A percentile compares a stretch with the other conserved stretches of the same genome.
phyloP scores from a whole-genome alignment of 1,140 invertebrate species.

The Cydia strobilella region DNA sequence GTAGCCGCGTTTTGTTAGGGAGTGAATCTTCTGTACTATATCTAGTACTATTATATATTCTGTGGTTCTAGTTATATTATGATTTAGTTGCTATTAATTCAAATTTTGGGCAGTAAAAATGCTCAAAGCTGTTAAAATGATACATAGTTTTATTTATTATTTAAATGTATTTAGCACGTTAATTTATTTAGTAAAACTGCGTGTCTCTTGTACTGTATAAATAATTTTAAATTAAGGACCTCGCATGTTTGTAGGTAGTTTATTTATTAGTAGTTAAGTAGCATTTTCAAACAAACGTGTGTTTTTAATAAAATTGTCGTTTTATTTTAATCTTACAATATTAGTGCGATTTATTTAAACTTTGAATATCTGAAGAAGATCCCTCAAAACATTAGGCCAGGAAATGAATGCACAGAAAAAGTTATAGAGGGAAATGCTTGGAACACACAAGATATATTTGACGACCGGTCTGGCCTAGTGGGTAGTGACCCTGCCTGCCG shows the following conservation, averaged over 20 bases:
- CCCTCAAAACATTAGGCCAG: too few species aligned
- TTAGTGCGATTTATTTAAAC: too few species aligned
- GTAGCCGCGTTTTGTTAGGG: too few species aligned
- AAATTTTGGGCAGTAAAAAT: slow-evolving; percentile 32
- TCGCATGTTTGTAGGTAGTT: slow-evolving; percentile 28
- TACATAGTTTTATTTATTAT: slow-evolving; percentile 36
- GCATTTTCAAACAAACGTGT: slow-evolving; percentile 39
- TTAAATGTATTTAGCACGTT: slow-evolving; percentile 11
- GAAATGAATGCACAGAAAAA: too few species aligned
- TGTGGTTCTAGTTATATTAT: background rate
- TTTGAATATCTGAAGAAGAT: too few species aligned
- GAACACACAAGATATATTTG: too few species aligned
- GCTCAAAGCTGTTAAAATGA: slow-evolving; percentile 31
- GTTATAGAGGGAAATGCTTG: too few species aligned
- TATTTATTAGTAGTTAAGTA: slow-evolving; percentile 32
- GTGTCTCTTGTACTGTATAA: slow-evolving; percentile 34
- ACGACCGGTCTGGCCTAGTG: too few species aligned
- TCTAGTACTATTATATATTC: too few species aligned
- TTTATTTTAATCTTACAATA: slow-evolving; percentile 6
- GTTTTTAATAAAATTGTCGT: slow-evolving; percentile 37
- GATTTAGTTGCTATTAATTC: background rate
- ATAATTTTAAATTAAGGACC: slow-evolving; percentile 30
- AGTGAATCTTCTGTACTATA: too few species aligned
- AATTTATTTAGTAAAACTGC: slow-evolving; percentile 30
- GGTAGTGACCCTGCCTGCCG: too few species aligned